Evolutionary conservation across 37 sponge, comb jelly and placozoan species (phyloP).

Genomic region (Aplysina aerophoba): DNA sequence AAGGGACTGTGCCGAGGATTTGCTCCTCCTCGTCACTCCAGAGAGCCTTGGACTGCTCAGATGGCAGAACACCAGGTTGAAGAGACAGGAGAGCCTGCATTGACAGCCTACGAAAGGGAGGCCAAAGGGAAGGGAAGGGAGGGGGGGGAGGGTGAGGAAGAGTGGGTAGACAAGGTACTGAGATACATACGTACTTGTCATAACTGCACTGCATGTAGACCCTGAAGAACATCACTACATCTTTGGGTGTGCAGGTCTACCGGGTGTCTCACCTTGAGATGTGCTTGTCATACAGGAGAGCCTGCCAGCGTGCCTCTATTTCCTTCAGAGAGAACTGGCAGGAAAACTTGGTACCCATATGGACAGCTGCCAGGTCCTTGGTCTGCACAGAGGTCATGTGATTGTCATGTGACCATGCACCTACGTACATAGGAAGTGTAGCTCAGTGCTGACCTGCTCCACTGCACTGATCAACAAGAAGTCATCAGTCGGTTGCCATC

Average conservation of each 20-base stretch:
- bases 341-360: constrained; percentile 91
- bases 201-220: neutral
- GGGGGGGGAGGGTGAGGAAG: too few species aligned
- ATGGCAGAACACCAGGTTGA: constrained; percentile 81
- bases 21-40: constrained; percentile 94
- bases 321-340: constrained; percentile 85
- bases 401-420: constrained; percentile 11
- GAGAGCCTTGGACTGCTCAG: constrained; percentile 69
- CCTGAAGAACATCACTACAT: too few species aligned
- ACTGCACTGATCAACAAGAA: constrained; percentile 89
- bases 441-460: constrained; percentile 54
- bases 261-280: constrained; percentile 67
- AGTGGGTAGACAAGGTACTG: neutral
- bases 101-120: constrained; percentile 50
- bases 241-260: too few species aligned
- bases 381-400: constrained; percentile 55
- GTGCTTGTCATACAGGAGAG: constrained; percentile 83
- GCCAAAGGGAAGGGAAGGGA: too few species aligned
- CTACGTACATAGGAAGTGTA: neutral
- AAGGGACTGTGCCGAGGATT: constrained; percentile 70
- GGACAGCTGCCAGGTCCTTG: constrained; percentile 80
- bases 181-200: neutral
- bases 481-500: constrained; percentile 94
- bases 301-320: constrained; percentile 94
- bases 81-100: constrained; percentile 69